These are phyloP conservation scores for Drosophila emarginata DNA, from an alignment of 2,888 invertebrate species.

Conservation along the genomic window DNA sequence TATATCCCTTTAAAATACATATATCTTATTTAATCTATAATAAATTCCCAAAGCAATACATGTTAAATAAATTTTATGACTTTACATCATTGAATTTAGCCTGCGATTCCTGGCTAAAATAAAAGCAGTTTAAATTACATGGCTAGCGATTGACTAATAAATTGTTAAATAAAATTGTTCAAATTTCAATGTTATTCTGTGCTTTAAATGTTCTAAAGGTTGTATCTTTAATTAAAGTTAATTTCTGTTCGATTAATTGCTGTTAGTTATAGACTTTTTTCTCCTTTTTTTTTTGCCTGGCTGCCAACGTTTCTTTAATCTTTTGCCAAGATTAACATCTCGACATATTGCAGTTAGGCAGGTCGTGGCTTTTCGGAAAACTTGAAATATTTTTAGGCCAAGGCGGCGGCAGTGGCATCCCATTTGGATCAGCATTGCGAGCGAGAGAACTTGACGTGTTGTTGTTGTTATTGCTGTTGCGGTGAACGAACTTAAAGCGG, in stretches of 20 bases:
- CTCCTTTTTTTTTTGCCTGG: neutral
- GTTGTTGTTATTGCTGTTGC: constrained; percentile 50
- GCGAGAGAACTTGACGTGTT: constrained; percentile 21
- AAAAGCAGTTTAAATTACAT: too few species aligned
- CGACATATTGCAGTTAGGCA: constrained; percentile 67
- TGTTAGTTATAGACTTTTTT: neutral
- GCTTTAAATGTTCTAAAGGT: neutral
- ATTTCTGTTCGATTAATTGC: constrained; percentile 20
- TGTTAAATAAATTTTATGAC: too few species aligned
- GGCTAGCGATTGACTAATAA: too few species aligned
- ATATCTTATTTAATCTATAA: too few species aligned
- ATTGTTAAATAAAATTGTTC: too few species aligned
- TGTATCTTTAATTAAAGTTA: neutral
- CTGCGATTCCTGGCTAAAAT: too few species aligned
- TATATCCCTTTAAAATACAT: too few species aligned
- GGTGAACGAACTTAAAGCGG: constrained; percentile 82
- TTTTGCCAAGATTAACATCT: constrained; percentile 9
- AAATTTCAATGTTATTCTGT: too few species aligned
- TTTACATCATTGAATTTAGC: too few species aligned
- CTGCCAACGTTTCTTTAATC: neutral
- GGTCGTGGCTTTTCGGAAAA: constrained; percentile 54
- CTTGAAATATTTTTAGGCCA: constrained; percentile 65
- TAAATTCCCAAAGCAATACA: too few species aligned
- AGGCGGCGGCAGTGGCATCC: constrained; percentile 26
- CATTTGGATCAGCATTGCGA: constrained; percentile 5